These are phyloP conservation scores for Ammodytes dubius DNA, from an alignment of 2,113 vertebrate genomes.

Conservation along the genomic window DNA sequence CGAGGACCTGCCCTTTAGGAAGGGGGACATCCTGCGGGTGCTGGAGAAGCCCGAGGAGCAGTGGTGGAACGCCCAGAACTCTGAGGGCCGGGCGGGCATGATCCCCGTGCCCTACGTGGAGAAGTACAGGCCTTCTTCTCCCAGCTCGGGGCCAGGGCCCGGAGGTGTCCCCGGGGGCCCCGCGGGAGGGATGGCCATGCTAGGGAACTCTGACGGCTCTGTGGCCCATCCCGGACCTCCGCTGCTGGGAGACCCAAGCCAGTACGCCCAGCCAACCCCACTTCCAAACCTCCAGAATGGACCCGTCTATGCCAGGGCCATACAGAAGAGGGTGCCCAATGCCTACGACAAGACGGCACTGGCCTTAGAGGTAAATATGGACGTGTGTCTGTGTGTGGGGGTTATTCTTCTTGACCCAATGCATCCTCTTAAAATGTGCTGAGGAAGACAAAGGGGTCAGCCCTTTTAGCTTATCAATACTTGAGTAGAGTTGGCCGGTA, in stretches of 20 bases:
- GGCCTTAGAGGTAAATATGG: constrained; percentile 94
- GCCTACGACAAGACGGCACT: constrained; percentile 99
- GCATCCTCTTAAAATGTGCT: not conserved
- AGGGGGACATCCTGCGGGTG: constrained; percentile 95
- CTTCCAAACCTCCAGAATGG: constrained; percentile 99
- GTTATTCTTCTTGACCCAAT: not conserved
- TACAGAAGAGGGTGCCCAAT: constrained; percentile 99
- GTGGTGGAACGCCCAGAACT: constrained; percentile 99
- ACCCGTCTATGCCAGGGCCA: constrained; percentile 97
- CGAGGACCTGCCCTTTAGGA: constrained; percentile 98
- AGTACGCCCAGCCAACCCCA: constrained; percentile 98
- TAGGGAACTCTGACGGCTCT: constrained; percentile 92
- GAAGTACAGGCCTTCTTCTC: constrained; percentile 94
- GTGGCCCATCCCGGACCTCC: constrained; percentile 85
- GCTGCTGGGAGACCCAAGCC: constrained; percentile 94
- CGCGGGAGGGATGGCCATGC: constrained; percentile 60
- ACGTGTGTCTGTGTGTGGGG: not conserved
- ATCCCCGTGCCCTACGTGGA: constrained; percentile 99
- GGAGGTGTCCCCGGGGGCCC: constrained; percentile 41
- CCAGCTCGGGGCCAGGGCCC: constrained; percentile 73
- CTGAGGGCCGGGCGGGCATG: constrained; percentile 95
- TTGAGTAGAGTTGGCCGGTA: too few species aligned
- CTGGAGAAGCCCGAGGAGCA: constrained; percentile 99
- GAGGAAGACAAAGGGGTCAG: not conserved
- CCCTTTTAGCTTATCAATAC: constrained; percentile 4